A percentile compares a stretch with the other conserved stretches of the same genome.
phyloP scores from a whole-genome alignment of 2,888 invertebrate species.

The Teleiodes luculella region DNA sequence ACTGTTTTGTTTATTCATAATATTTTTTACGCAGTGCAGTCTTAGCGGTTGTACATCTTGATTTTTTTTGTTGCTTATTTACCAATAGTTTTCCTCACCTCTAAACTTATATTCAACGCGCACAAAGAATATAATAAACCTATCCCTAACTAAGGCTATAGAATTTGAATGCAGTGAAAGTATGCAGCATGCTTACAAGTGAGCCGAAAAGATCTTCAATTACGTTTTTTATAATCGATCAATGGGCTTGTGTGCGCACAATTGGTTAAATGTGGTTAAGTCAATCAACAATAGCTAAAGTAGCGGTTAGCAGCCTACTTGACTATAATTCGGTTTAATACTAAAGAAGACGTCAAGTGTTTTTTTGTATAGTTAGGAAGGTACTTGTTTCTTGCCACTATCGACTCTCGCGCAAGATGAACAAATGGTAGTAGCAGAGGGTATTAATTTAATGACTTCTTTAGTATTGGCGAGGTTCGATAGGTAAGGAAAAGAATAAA shows the following conservation, averaged over 20 bases:
- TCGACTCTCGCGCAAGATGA: no score
- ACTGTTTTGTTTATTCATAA: no score
- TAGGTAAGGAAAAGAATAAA: no score
- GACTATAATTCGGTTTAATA: not conserved
- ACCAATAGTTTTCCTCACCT: no score
- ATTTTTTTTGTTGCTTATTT: no score
- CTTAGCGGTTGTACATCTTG: no score
- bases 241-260: not conserved
- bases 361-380: no score
- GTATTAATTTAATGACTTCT: no score
- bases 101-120: not conserved
- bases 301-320: not conserved
- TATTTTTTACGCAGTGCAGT: no score
- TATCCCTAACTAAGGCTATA: not conserved
- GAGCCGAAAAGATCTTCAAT: not conserved
- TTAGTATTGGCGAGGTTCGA: no score
- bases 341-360: not conserved
- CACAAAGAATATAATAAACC: not conserved
- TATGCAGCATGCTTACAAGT: not conserved
- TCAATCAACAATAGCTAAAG: slow-evolving; percentile 1
- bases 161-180: not conserved
- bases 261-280: not conserved
- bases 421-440: no score
- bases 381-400: no score
- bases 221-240: not conserved